phyloP scores from a whole-genome alignment of 2,113 vertebrate species.

The Atlantisia rogersi region DNA sequence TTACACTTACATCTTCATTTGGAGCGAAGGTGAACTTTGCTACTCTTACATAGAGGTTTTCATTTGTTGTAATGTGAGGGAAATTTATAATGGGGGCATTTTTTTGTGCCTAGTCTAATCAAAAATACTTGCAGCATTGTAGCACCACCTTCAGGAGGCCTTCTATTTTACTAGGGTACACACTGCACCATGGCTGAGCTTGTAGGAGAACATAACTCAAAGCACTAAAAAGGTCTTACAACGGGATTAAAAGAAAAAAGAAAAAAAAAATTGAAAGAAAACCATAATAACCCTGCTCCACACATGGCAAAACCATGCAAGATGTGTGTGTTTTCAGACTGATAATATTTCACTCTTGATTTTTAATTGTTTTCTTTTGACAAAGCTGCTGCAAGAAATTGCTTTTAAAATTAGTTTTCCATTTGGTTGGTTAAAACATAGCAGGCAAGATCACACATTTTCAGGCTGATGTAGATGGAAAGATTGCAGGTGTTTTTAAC shows the following conservation, averaged over 20 bases:
- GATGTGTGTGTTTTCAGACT: background rate
- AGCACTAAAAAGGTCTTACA: background rate
- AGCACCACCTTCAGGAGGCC: constrained; percentile 81
- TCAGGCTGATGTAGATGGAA: background rate
- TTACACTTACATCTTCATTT: background rate
- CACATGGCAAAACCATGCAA: background rate
- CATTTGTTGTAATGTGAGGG: background rate
- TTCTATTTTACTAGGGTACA: constrained; percentile 31
- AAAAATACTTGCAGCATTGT: constrained; percentile 64
- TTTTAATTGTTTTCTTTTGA: background rate
- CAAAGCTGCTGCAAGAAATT: background rate
- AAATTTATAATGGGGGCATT: constrained; percentile 47
- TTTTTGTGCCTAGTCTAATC: constrained; percentile 5
- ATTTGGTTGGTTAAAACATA: background rate
- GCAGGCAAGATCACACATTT: background rate
- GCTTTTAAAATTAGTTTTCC: background rate
- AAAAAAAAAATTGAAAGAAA: background rate
- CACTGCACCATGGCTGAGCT: background rate
- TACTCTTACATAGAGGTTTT: background rate
- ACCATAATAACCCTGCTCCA: background rate
- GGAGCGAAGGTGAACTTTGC: background rate
- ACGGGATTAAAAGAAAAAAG: background rate
- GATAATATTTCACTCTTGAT: background rate
- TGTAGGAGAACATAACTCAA: background rate
- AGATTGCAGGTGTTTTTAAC: background rate